Evolutionary conservation across 2,888 invertebrate species (phyloP).

Genomic region (Aleiodes alternator): DNA sequence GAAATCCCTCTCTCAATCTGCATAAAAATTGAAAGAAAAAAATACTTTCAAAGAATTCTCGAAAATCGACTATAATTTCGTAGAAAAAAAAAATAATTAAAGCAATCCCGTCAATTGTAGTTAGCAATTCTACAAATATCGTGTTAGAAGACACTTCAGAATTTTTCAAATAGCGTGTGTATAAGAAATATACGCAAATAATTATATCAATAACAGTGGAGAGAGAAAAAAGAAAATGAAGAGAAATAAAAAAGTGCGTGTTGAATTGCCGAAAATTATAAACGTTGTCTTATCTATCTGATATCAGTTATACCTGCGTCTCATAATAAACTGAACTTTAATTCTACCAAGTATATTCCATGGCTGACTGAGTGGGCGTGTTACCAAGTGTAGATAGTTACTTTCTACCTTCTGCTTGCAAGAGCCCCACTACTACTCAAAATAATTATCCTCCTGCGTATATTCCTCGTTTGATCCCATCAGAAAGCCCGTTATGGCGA

Average conservation of each 20-base stretch:
- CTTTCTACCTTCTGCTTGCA: slow-evolving; percentile 5
- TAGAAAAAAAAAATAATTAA: not conserved
- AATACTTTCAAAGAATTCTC: no score
- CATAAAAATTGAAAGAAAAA: no score
- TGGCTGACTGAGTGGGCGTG: slow-evolving; percentile 13
- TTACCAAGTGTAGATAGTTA: slow-evolving; percentile 19
- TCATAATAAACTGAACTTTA: slow-evolving; percentile 19
- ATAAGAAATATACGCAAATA: slow-evolving; percentile 29
- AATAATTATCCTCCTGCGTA: slow-evolving; percentile 22
- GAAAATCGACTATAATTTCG: not conserved
- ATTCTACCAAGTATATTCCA: slow-evolving; percentile 13
- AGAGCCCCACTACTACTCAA: slow-evolving; percentile 5
- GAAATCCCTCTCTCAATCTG: no score
- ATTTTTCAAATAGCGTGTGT: slow-evolving; percentile 34
- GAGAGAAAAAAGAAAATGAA: no score
- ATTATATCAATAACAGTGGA: slow-evolving; percentile 23
- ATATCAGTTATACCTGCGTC: slow-evolving; percentile 17
- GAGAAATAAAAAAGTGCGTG: slow-evolving; percentile 57
- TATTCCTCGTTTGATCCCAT: slow-evolving; percentile 1
- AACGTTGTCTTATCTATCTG: slow-evolving; percentile 53
- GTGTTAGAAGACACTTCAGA: slow-evolving; percentile 5
- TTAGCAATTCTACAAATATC: slow-evolving; percentile 10
- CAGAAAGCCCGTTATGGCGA: not conserved
- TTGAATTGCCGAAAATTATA: slow-evolving; percentile 57
- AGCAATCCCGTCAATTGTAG: not conserved